These are phyloP conservation scores for Tupaia tana DNA, from an alignment of 2,113 vertebrate species.

Conservation along the genomic window DNA sequence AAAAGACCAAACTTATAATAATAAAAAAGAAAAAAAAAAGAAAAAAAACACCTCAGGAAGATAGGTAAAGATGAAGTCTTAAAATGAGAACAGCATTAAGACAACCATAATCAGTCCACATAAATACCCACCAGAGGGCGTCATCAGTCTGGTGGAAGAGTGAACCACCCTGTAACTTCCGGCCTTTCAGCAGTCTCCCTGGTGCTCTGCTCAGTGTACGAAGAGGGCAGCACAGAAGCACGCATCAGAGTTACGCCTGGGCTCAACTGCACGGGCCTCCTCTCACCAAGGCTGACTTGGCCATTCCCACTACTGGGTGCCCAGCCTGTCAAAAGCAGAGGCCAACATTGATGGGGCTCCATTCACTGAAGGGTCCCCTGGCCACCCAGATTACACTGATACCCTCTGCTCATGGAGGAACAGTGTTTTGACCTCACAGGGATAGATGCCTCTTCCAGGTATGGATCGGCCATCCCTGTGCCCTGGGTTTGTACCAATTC, in stretches of 20 bases:
- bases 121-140: neutral
- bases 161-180: accelerated
- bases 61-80: neutral
- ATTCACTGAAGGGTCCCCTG: neutral
- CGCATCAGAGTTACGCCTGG: accelerated
- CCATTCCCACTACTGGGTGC: neutral
- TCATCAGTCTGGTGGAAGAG: neutral
- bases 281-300: neutral
- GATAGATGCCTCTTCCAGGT: neutral
- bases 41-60: neutral
- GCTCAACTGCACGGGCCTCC: neutral
- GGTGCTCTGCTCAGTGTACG: neutral
- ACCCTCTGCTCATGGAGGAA: neutral
- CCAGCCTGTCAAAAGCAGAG: neutral
- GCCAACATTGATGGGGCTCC: neutral
- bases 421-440: neutral
- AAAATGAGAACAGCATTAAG: neutral
- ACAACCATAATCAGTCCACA: neutral
- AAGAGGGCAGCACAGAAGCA: too few relatives aligned
- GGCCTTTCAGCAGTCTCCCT: neutral
- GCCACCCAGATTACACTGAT: neutral
- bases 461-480: neutral
- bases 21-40: neutral
- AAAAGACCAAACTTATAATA: neutral
- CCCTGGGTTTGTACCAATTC: neutral